Evolutionary conservation across 2,888 invertebrate genomes (phyloP), one percentile per base, ranked within the genome.

Genomic region (Bombylius discolor): DNA sequence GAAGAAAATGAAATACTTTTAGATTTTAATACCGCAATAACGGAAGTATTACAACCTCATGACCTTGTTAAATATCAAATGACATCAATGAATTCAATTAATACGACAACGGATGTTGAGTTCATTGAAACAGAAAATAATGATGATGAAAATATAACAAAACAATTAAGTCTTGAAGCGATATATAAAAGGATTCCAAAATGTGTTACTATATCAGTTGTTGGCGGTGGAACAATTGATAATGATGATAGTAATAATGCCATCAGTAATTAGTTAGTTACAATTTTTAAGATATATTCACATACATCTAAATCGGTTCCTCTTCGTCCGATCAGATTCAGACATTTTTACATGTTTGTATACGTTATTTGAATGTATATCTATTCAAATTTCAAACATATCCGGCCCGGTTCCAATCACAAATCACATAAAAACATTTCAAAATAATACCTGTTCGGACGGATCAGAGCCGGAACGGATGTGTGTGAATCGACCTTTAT

Each of bases 21-120:
- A 58, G 66, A 72, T 62, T 73, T 73, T 58, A 67, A 73, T 65
- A 66, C 66, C 58, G 70, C 65, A 60, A 68, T 73, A 62, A 68
- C 70, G 65, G 73, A 73, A 68, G 72, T 73, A 58, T 63, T 73
- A 61, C 68, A 42, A 11, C 55, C 55, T 32, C 31, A 50, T 47
- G 51, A 55, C 44, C 47, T 46, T 12, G 50, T 46, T 46, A 13
- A 50, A 13, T 54, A 49, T 54, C 45, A 44, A 46, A 14, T 55
- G 32, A n/a, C 44, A 34, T 32, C 44, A n/a, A 42, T 42, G 39
- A 11, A 11, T 5, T 11, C 36, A 49, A n/a, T 6, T n/a, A 46
- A 46, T 13, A 14, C 36, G 13, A 47, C 50, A 44, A 46, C 49
- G 55, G 55, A 55, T 51, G 51, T 55, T 36, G 39, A 36, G 12